Base-by-base conservation (phyloP, 1,140 invertebrate genomes). In the Caenorhabditis remanei region DNA sequence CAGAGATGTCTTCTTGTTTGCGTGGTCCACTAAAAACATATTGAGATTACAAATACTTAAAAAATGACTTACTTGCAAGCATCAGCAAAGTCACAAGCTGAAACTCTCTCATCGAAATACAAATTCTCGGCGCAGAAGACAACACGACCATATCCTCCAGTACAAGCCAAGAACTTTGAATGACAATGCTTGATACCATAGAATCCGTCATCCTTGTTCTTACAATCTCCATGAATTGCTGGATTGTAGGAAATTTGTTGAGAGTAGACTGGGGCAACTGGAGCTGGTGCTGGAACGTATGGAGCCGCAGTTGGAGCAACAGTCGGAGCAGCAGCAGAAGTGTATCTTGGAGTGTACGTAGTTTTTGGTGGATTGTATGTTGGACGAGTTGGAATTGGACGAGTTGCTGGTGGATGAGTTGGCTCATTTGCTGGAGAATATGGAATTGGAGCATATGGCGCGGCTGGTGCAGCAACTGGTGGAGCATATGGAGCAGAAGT, bases 211-310 rank as follows among this genome's bases (percentile, higher is more conserved):
- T 50, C 41, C 13, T 46, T 71, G 8, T 19, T 50, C 14, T 16
- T 11, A 11, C 71, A 79, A 53, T 53, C 71, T 50, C 71, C 71
- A 24, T 79, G 71, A 50, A 79, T n/a, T 11, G 43, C 43, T 79
- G 71, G 71, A 9, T 79, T 9, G 21, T 79, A 79, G 13, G n/a
- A 11, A 11, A 21, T 50, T 79, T 46, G 19, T 79, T 13, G 9
- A 50, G 71, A 50, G 21, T 24, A 32, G n/a, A 79, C 71, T 43
- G 65, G 65, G 19, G 65, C 40, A 16, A 41, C 0, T 71, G 65
- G 40, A 14, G 71, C 71, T 48, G 71, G n/a, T 19, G 67, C 40
- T 71, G 67, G 43, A 43, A 46, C 43, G 24, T 71, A 71, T 71
- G 67, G 67, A 21, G n/a, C n/a, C 4, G 43, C 46, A 79, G 41